A percentile compares a stretch with the other conserved stretches of the same genome.
phyloP scores from a whole-genome alignment of 2,797 vertebrate genomes.

The Takifugu rubripes region DNA sequence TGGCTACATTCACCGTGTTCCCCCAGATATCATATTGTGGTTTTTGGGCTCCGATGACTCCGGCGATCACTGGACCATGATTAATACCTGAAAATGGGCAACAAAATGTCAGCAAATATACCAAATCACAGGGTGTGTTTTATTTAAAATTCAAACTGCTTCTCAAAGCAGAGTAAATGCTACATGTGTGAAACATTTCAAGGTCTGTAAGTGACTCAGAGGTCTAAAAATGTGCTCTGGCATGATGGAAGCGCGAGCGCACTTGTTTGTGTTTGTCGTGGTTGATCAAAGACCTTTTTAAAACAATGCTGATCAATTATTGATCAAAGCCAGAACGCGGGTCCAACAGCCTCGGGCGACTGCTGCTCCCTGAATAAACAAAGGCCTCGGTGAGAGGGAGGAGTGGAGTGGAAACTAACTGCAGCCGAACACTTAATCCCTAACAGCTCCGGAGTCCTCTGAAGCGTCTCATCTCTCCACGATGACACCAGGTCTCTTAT shows the following conservation, averaged over 20 bases:
- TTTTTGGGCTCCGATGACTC: conserved; percentile 97
- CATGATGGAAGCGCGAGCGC: background rate
- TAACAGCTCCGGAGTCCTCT: conserved; percentile 13
- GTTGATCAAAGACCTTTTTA: background rate
- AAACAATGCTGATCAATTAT: conserved; percentile 16
- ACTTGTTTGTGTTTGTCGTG: conserved; percentile 5
- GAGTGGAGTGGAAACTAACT: conserved; percentile 33
- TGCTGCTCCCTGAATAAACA: conserved; percentile 25
- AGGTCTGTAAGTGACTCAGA: background rate
- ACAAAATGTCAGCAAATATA: conserved; percentile 11
- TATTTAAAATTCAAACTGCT: background rate
- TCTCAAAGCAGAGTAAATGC: background rate
- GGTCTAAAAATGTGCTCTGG: too few relatives aligned
- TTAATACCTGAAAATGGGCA: conserved; percentile 85
- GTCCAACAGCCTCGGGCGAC: conserved; percentile 3
- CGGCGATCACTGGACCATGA: conserved; percentile 95
- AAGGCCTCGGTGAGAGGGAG: conserved; percentile 41
- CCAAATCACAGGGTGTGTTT: background rate
- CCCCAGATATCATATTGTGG: conserved; percentile 99
- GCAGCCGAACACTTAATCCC: conserved; percentile 31
- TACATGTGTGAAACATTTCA: background rate
- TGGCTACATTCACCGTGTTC: conserved; percentile 97
- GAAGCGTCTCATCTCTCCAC: conserved; percentile 27
- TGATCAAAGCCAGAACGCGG: conserved; percentile 6
- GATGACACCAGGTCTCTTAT: conserved; percentile 16